Base-by-base conservation (phyloP, 2,113 vertebrate species). In the Heterochromis multidens region DNA sequence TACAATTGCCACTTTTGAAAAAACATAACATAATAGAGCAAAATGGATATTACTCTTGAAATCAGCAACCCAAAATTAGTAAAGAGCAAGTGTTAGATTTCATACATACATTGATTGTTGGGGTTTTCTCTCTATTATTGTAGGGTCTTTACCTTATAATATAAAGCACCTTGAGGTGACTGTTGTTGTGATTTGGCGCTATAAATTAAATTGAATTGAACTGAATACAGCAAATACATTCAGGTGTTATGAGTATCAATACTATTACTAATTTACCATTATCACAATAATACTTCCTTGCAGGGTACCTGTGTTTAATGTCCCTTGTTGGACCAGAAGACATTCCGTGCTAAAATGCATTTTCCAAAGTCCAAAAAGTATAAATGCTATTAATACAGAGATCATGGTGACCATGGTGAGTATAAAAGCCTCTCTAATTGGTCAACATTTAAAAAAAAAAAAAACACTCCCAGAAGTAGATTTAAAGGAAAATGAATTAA, bases 231-330 rank as follows among this genome's bases (percentile, higher is more conserved):
- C n/a, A n/a, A n/a, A 61, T 58, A 58, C 59, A 31, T 33, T 4
- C 9, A 27, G 19, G 19, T 61, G 29, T 21, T 63, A 70, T 62
- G 27, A 67, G 35, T 95, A 87, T 87, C 25, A 74, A 21, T 4
- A 79, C 19, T 23, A 87, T 95, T 93, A 27, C n/a, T 58, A 27
- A 72, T 96, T 85, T 10, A 58, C 9, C 29, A 23, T 52, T 31
- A 27, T 59, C n/a, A 57, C 7, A 56, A 14, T 52, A 46, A 46
- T 62, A 27, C 4, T 2, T 57, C 11, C 11, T 60, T 23, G 11
- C 16, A 79, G 31, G 3, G 4, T 35, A 37, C 11, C 6, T 3
- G 16, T 7, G 14, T 16, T 46, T 4, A 70, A 27, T 46, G 37
- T 70, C 25, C 43, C 63, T 46, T 27, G 14, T 70, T 70, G 23